Percentiles rank a stretch among this genome's conserved stretches.
Conservation (phyloP, 2,113 vertebrate species). For the Capreolus pygargus region DNA sequence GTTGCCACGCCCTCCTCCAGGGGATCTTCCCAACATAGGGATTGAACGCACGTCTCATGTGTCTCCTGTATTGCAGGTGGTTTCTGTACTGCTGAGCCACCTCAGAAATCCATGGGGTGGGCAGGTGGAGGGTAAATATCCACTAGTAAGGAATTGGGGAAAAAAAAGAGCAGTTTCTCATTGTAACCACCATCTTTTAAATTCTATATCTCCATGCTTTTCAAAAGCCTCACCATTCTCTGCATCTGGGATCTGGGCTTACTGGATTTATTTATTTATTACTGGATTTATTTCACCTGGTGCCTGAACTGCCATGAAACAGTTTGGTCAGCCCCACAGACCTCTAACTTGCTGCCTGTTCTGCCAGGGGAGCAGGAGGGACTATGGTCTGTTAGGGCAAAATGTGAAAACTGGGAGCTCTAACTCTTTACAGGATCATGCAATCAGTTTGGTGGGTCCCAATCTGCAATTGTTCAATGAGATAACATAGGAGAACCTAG, state of each 20-base stretch:
- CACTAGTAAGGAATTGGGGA: not conserved
- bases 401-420: not conserved
- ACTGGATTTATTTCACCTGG: not conserved
- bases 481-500: not conserved
- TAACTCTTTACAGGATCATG: not conserved
- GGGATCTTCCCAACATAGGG: not conserved
- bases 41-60: not conserved
- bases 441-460: not conserved
- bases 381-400: rapidly evolving
- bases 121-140: not conserved
- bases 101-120: not conserved
- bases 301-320: not conserved
- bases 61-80: not conserved
- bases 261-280: too few relatives aligned
- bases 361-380: not conserved
- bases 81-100: not conserved
- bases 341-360: too few relatives aligned
- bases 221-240: not conserved
- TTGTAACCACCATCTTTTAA: not conserved
- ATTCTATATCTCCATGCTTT: not conserved
- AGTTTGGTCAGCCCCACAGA: not conserved
- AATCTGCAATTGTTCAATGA: not conserved
- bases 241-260: not conserved
- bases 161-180: not conserved
- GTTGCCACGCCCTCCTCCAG: not conserved